Percentiles rank a stretch among this genome's conserved stretches.
These are phyloP conservation scores for Acrossocheilus fasciatus DNA, from an alignment of 2,797 vertebrate genomes.

Conservation along the genomic window DNA sequence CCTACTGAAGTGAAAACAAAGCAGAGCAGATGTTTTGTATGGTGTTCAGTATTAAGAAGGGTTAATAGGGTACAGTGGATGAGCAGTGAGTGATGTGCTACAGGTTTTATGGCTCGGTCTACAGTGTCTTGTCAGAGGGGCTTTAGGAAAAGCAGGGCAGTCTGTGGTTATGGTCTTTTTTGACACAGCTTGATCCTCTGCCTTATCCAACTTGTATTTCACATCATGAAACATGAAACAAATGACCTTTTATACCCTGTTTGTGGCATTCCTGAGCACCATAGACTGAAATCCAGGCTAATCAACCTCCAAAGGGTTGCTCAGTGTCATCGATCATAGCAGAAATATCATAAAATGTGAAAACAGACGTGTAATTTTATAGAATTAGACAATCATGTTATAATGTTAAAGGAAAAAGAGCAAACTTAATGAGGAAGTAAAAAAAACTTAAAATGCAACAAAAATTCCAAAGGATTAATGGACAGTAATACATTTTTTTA, in stretches of 20 bases:
- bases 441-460: background rate
- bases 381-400: background rate
- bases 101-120: slow-evolving; percentile 30
- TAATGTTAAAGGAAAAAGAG: background rate
- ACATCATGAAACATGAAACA: slow-evolving; percentile 55
- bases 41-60: slow-evolving; percentile 5
- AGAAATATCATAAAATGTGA: background rate
- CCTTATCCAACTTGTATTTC: slow-evolving; percentile 56
- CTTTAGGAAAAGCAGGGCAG: slow-evolving; percentile 44
- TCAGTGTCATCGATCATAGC: background rate
- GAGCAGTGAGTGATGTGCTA: slow-evolving; percentile 34
- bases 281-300: slow-evolving; percentile 21
- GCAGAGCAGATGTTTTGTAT: slow-evolving; percentile 9
- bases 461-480: background rate
- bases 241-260: slow-evolving; percentile 42
- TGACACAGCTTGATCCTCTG: slow-evolving; percentile 52
- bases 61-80: slow-evolving; percentile 20
- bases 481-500: background rate
- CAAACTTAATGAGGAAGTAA: background rate
- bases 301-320: slow-evolving; percentile 12
- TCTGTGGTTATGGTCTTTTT: slow-evolving; percentile 44
- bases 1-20: slow-evolving; percentile 8
- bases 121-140: slow-evolving; percentile 43
- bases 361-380: background rate
- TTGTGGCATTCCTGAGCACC: slow-evolving; percentile 45